Percentiles rank a stretch among this genome's conserved stretches.
These are phyloP conservation scores for Lepilemur septentrionalis DNA, from an alignment of 2,797 vertebrate genomes.

Conservation along the genomic window DNA sequence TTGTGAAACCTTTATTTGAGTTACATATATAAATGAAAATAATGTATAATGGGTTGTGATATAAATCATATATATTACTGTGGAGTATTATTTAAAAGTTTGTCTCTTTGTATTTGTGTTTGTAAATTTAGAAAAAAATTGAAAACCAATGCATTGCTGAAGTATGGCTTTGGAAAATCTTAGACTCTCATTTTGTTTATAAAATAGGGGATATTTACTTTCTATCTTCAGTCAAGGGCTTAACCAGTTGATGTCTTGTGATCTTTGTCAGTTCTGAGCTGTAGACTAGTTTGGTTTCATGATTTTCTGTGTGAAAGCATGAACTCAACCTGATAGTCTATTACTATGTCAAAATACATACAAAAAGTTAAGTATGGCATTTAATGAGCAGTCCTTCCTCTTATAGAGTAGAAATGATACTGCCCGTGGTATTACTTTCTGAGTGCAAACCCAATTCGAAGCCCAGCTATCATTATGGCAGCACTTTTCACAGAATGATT, in stretches of 20 bases:
- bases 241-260: background rate
- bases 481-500: background rate
- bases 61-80: background rate
- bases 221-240: background rate
- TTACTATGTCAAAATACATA: background rate
- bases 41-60: background rate
- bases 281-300: background rate
- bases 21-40: background rate
- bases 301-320: slow-evolving; percentile 1
- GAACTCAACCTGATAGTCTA: background rate
- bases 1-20: background rate
- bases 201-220: background rate
- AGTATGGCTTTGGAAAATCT: background rate
- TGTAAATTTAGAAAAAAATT: background rate
- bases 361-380: background rate
- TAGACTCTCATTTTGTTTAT: background rate
- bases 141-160: background rate
- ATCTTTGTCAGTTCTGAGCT: background rate
- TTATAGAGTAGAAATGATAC: background rate
- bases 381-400: background rate
- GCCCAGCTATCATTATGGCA: background rate
- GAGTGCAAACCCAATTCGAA: background rate
- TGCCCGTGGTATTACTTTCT: background rate
- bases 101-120: background rate
- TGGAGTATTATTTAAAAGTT: background rate